Percentiles rank a stretch among this genome's conserved stretches.
Evolutionary conservation across 2,888 invertebrate species (phyloP).

Genomic region (Bombylius discolor): DNA sequence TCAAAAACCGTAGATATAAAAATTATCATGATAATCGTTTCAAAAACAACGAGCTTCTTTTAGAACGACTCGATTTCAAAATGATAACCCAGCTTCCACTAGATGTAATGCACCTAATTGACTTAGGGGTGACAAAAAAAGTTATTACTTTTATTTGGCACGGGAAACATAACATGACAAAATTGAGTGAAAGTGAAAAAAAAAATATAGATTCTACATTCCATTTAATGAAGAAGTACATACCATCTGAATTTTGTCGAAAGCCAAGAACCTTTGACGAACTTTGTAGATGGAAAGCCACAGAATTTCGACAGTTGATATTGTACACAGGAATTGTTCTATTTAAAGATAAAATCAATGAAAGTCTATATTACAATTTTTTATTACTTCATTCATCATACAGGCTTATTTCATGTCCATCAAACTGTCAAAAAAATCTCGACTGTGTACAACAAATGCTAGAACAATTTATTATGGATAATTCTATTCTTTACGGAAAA

Average conservation of each 20-base stretch:
- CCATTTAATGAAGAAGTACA: not conserved
- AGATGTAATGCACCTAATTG: slow-evolving; percentile 10
- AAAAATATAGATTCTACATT: not conserved
- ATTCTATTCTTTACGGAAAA: not conserved
- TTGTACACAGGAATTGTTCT: not conserved
- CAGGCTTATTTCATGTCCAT: not conserved
- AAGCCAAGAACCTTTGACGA: not conserved
- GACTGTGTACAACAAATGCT: not conserved
- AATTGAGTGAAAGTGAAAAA: not conserved
- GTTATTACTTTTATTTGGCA: not conserved
- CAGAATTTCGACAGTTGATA: not conserved
- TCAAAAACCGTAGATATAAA: not conserved
- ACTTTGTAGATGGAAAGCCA: not conserved
- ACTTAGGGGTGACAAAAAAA: slow-evolving; percentile 10
- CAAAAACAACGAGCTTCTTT: not conserved
- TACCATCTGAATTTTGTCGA: slow-evolving; percentile 8
- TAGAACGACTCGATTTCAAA: slow-evolving; percentile 1
- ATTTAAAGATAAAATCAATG: not conserved
- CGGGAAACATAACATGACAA: not conserved
- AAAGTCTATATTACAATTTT: not conserved
- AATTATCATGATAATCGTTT: not conserved
- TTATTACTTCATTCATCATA: not conserved
- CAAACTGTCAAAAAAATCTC: not conserved
- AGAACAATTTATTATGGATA: not conserved
- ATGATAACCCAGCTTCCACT: slow-evolving; percentile 10